A percentile compares a stretch with the other conserved stretches of the same genome.
Evolutionary conservation across 37 sponge, comb jelly and placozoan genomes (phyloP).

Genomic region (Amphimedon queenslandica): DNA sequence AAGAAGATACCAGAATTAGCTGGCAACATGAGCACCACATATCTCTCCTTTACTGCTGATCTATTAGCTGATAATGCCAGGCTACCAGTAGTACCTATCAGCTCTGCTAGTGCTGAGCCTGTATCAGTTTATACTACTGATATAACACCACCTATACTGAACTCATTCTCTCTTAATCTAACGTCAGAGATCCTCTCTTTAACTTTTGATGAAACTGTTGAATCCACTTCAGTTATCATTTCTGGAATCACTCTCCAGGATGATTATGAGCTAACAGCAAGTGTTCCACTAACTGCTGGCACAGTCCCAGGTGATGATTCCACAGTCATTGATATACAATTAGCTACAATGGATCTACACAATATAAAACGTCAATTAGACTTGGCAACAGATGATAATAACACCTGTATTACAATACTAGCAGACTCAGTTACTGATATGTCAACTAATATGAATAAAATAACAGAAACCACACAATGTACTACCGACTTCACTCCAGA

Average conservation of each 20-base stretch:
- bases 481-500: conserved; percentile 42
- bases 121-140: conserved; percentile 31
- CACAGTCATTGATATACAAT: conserved; percentile 41
- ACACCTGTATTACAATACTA: conserved; percentile 60
- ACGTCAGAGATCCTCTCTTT: conserved; percentile 63
- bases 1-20: conserved; percentile 51
- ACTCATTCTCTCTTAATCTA: conserved; percentile 64
- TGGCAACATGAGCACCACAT: conserved; percentile 37
- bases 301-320: conserved; percentile 29
- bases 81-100: conserved; percentile 34
- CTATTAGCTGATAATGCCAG: conserved; percentile 50
- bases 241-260: conserved; percentile 37
- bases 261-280: conserved; percentile 3
- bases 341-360: conserved; percentile 44
- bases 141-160: conserved; percentile 43
- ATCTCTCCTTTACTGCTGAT: conserved; percentile 30
- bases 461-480: conserved; percentile 11
- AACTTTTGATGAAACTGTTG: conserved; percentile 86
- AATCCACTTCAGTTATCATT: conserved; percentile 25
- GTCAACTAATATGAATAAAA: conserved; percentile 10
- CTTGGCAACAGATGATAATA: conserved; percentile 60
- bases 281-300: conserved; percentile 24
- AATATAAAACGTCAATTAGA: conserved; percentile 49
- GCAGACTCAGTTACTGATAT: conserved; percentile 34
- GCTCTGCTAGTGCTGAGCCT: not conserved